These are phyloP conservation scores for Daktulosphaira vitifoliae DNA, from an alignment of 1,140 invertebrate genomes.

Conservation along the genomic window DNA sequence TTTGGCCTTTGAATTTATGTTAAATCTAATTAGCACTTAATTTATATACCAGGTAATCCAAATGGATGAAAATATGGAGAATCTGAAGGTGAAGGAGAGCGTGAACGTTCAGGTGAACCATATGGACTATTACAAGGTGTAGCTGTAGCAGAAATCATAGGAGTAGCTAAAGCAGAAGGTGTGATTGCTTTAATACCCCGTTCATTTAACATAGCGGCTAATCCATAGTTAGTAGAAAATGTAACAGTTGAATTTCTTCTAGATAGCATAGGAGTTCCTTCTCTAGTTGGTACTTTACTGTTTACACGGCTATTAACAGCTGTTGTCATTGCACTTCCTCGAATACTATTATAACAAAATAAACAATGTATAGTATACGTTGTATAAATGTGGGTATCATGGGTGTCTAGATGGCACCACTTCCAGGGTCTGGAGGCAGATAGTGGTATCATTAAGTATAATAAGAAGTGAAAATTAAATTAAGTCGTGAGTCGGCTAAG, in stretches of 20 bases:
- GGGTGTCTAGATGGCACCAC: too few species aligned
- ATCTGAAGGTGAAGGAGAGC: conserved; percentile 50
- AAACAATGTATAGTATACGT: not conserved
- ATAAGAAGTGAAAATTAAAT: too few species aligned
- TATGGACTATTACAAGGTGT: conserved; percentile 75
- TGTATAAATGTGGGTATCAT: not conserved
- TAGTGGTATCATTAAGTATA: too few species aligned
- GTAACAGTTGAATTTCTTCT: conserved; percentile 61
- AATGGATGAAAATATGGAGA: conserved; percentile 33
- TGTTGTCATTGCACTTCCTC: conserved; percentile 45
- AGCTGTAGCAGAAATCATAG: conserved; percentile 58
- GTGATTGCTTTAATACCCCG: conserved; percentile 66
- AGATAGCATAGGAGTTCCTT: conserved; percentile 52
- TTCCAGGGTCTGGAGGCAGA: too few species aligned
- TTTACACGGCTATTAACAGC: conserved; percentile 46
- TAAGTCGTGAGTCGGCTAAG: too few species aligned
- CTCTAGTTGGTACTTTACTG: conserved; percentile 42
- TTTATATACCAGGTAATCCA: conserved; percentile 33
- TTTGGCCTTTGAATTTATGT: too few species aligned
- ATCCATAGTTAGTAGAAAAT: conserved; percentile 66
- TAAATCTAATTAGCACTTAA: not conserved
- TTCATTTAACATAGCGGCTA: conserved; percentile 73
- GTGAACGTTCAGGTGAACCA: conserved; percentile 46
- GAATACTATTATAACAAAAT: conserved; percentile 42
- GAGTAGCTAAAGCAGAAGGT: conserved; percentile 57